These are phyloP conservation scores for Agelaius phoeniceus DNA, from an alignment of 2,113 vertebrate genomes.

Conservation along the genomic window DNA sequence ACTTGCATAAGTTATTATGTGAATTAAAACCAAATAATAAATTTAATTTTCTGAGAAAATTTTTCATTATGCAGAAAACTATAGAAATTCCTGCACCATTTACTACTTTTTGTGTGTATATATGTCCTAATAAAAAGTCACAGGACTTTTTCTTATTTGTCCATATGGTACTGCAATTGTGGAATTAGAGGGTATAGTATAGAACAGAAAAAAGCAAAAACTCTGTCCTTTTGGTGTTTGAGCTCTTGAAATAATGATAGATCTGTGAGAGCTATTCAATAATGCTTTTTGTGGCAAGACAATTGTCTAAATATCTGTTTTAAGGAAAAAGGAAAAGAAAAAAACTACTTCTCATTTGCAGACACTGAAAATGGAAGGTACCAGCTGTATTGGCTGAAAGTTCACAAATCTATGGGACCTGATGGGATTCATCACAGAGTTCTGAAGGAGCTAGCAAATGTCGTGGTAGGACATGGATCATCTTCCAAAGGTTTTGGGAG, in stretches of 20 bases:
- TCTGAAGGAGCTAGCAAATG: background rate
- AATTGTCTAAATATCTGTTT: background rate
- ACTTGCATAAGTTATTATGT: background rate
- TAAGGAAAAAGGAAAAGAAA: background rate
- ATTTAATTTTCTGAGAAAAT: background rate
- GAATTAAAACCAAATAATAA: background rate
- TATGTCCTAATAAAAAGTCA: background rate
- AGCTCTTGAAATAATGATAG: background rate
- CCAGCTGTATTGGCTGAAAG: background rate
- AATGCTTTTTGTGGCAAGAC: background rate
- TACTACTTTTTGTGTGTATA: background rate
- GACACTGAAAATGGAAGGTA: background rate
- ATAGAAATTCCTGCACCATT: background rate
- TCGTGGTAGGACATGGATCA: rapidly evolving
- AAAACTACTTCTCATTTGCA: background rate
- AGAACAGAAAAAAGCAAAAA: background rate
- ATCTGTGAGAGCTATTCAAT: background rate
- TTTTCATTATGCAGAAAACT: background rate
- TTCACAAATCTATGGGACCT: background rate
- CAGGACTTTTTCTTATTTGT: background rate
- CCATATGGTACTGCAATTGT: background rate
- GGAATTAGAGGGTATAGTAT: background rate
- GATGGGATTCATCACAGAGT: background rate
- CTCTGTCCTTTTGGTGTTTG: background rate
- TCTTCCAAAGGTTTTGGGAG: background rate